Percentiles rank a stretch among this genome's conserved stretches.
These are phyloP conservation scores for Labeo rohita DNA, from an alignment of 2,113 vertebrate genomes.

Conservation along the genomic window DNA sequence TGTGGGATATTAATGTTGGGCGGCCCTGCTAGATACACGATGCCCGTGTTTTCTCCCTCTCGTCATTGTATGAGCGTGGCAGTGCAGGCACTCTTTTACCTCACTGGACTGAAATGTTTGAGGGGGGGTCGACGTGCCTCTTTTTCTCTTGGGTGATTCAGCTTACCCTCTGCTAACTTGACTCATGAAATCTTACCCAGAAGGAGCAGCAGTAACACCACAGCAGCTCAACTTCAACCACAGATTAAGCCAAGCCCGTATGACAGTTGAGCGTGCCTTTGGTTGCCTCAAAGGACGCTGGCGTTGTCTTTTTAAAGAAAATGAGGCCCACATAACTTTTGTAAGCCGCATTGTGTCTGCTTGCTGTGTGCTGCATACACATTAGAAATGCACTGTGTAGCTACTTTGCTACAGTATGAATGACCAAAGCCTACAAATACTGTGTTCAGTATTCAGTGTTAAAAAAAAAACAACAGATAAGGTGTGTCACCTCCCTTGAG, in stretches of 20 bases:
- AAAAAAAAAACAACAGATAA: background rate
- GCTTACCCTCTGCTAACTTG: conserved; percentile 29
- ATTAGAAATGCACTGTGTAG: too few relatives aligned
- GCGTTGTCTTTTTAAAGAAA: conserved; percentile 14
- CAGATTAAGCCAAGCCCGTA: background rate
- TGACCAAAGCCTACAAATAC: too few relatives aligned
- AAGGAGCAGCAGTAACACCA: conserved; percentile 18
- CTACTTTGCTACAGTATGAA: too few relatives aligned
- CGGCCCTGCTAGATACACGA: conserved; percentile 22
- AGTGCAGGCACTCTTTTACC: conserved; percentile 31
- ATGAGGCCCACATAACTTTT: conserved; percentile 9
- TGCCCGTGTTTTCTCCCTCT: conserved; percentile 16
- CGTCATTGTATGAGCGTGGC: background rate
- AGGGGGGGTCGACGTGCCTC: background rate
- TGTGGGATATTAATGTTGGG: conserved; percentile 38
- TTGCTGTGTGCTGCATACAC: too few relatives aligned
- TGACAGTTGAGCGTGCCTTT: conserved; percentile 22
- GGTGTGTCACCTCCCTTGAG: background rate
- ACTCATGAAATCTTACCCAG: conserved; percentile 11
- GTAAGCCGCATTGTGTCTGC: background rate
- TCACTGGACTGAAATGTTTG: conserved; percentile 5
- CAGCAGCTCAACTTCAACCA: conserved; percentile 13
- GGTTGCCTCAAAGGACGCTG: conserved; percentile 4
- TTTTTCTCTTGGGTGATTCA: conserved; percentile 1
- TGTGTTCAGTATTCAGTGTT: too few relatives aligned